These are phyloP conservation scores for Garrulus glandarius DNA, from an alignment of 2,797 vertebrate genomes.

Conservation along the genomic window DNA sequence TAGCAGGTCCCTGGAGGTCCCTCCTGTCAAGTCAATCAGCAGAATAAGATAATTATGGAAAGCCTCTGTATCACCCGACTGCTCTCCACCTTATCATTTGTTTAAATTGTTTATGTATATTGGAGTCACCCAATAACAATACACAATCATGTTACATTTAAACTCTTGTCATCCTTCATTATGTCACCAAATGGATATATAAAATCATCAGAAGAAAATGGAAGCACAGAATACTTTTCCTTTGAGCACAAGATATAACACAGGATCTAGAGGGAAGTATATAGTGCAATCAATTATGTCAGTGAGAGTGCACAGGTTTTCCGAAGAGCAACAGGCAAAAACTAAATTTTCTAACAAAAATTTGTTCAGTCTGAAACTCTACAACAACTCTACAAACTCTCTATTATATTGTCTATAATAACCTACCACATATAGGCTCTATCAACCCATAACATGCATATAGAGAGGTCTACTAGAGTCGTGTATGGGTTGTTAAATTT, in stretches of 20 bases:
- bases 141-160: background rate
- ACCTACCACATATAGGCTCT: background rate
- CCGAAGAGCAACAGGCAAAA: background rate
- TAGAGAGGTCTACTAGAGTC: too few species aligned
- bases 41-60: background rate
- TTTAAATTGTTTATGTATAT: background rate
- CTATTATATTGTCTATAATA: background rate
- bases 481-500: background rate
- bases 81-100: background rate
- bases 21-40: background rate
- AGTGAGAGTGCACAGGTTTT: background rate
- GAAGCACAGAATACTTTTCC: background rate
- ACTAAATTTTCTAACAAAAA: background rate
- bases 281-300: background rate
- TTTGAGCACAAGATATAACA: background rate
- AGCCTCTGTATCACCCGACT: background rate
- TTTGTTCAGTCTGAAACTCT: background rate
- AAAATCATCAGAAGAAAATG: background rate
- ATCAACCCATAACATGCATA: background rate
- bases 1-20: background rate
- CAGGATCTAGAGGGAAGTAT: background rate
- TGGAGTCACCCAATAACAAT: background rate
- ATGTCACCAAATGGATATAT: background rate
- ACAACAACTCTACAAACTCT: background rate
- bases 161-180: background rate